Evolutionary conservation across 2,113 vertebrate genomes (phyloP).

Genomic region (Xenopus borealis): DNA sequence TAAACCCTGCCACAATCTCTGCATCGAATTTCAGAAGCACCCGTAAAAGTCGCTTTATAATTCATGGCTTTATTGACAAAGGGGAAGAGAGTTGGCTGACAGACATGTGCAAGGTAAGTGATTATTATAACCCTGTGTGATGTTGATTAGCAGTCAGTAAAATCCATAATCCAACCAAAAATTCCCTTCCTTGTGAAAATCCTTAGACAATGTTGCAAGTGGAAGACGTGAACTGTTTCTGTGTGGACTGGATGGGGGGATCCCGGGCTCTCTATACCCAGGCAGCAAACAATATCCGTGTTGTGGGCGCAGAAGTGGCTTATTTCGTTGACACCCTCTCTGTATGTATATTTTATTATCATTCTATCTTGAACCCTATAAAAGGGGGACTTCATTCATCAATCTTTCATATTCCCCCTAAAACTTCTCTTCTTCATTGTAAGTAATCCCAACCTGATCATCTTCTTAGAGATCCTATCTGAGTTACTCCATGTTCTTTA

Average conservation of each 20-base stretch:
- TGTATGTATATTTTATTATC: constrained; percentile 44
- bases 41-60: constrained; percentile 69
- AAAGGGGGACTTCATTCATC: no score
- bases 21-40: constrained; percentile 67
- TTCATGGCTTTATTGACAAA: constrained; percentile 70
- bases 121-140: not conserved
- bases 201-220: constrained; percentile 67
- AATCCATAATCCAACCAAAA: no score
- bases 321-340: constrained; percentile 64
- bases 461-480: no score
- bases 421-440: no score
- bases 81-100: constrained; percentile 66
- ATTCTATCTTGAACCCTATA: no score
- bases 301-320: constrained; percentile 76
- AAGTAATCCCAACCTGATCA: no score
- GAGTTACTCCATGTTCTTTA: no score
- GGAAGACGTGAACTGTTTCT: constrained; percentile 80
- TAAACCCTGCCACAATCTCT: constrained; percentile 58
- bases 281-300: constrained; percentile 71
- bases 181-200: no score
- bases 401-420: no score
- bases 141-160: no score
- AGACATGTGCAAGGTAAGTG: constrained; percentile 70
- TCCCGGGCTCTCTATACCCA: constrained; percentile 66
- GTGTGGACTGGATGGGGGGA: constrained; percentile 71